A percentile compares a stretch with the other conserved stretches of the same genome.
phyloP scores from a whole-genome alignment of 2,797 vertebrate genomes.

The Pseudomugil tenellus region DNA sequence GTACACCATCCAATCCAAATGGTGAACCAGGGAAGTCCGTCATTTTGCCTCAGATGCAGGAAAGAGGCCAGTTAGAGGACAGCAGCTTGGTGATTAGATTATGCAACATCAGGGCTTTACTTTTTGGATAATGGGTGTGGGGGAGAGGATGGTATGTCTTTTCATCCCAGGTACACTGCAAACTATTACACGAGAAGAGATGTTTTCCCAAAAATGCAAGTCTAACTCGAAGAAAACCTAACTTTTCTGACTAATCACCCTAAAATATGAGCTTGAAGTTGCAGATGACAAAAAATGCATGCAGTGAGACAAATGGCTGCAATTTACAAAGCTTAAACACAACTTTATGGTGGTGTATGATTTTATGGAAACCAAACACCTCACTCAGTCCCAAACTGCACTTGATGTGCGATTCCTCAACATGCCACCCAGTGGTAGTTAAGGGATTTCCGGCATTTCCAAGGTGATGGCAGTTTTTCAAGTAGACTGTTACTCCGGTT shows the following conservation, averaged over 20 bases:
- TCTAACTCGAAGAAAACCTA: slow-evolving; percentile 28
- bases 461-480: slow-evolving; percentile 14
- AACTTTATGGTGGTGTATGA: slow-evolving; percentile 41
- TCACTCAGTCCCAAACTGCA: slow-evolving; percentile 30
- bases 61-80: slow-evolving; percentile 31
- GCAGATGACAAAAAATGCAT: slow-evolving; percentile 64
- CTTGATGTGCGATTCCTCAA: slow-evolving; percentile 30
- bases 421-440: slow-evolving; percentile 4
- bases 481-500: slow-evolving; percentile 27
- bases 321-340: slow-evolving; percentile 52
- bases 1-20: slow-evolving; percentile 33
- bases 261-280: slow-evolving; percentile 48
- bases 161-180: slow-evolving; percentile 12
- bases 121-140: slow-evolving; percentile 30
- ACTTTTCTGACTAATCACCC: no score
- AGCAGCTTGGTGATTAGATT: slow-evolving; percentile 53
- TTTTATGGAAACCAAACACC: slow-evolving; percentile 57
- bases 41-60: slow-evolving; percentile 43
- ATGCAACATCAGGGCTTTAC: slow-evolving; percentile 47
- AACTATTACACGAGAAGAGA: slow-evolving; percentile 2
- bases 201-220: slow-evolving; percentile 17
- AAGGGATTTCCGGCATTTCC: slow-evolving; percentile 7
- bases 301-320: slow-evolving; percentile 22
- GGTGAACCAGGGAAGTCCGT: slow-evolving; percentile 53
- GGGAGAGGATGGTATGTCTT: slow-evolving; percentile 6